Conservation (phyloP, 2,113 vertebrate species). For the Trogon surrucura region DNA sequence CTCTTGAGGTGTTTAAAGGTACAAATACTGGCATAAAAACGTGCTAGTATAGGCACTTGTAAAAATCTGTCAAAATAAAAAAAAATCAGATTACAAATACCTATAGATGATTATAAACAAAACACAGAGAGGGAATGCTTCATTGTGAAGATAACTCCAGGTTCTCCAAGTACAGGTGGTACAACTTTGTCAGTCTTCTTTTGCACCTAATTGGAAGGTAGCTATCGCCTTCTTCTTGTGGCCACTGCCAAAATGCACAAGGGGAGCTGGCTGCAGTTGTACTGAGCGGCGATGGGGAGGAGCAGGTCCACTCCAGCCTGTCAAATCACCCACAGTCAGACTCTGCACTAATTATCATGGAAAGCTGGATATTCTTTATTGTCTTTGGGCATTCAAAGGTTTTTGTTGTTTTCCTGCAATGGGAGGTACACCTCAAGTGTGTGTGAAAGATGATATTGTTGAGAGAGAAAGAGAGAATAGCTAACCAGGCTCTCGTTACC, state of each 20-base stretch:
- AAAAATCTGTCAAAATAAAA: background rate
- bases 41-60: background rate
- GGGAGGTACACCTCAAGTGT: background rate
- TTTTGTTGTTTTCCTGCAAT: background rate
- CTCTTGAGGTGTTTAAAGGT: background rate
- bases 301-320: background rate
- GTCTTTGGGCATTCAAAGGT: background rate
- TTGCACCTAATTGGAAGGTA: accelerated
- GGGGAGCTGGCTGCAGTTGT: background rate
- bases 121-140: background rate
- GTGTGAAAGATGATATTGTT: background rate
- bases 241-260: background rate
- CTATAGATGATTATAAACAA: background rate
- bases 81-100: background rate
- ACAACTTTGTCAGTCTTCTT: background rate
- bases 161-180: background rate
- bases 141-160: background rate
- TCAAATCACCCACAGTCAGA: background rate
- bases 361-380: background rate
- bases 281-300: background rate
- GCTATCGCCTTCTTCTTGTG: background rate
- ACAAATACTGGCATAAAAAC: background rate
- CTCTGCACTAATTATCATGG: background rate
- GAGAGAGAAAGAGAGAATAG: background rate
- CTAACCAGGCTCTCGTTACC: background rate